These are phyloP conservation scores for Cyprinodon variegatus DNA, from an alignment of 2,113 vertebrate species.

Conservation along the genomic window DNA sequence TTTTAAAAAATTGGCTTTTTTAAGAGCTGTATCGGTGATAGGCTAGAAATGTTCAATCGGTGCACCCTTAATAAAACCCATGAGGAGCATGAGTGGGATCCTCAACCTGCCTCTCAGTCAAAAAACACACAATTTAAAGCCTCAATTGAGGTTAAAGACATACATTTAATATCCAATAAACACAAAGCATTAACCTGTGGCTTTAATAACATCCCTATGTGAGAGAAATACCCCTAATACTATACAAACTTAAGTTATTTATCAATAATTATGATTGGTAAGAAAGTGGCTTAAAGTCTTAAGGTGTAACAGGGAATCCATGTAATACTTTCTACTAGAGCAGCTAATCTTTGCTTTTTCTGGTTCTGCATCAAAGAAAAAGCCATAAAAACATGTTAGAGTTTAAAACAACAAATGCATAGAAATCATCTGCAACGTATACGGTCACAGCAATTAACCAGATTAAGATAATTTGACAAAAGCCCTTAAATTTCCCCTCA, in stretches of 20 bases:
- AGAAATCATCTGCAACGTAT: constrained; percentile 50
- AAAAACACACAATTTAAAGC: not conserved
- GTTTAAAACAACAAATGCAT: constrained; percentile 61
- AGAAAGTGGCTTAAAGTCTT: constrained; percentile 4
- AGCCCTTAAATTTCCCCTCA: constrained; percentile 61
- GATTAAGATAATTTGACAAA: constrained; percentile 41
- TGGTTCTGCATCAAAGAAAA: constrained; percentile 12
- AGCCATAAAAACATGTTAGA: constrained; percentile 12
- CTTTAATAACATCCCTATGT: constrained; percentile 5
- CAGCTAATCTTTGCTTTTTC: constrained; percentile 32
- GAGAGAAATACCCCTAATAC: not conserved
- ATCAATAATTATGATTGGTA: not conserved
- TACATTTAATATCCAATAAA: constrained; percentile 19
- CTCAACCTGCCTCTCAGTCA: constrained; percentile 34
- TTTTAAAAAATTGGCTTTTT: too few species aligned
- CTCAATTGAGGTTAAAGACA: constrained; percentile 4
- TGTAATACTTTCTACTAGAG: not conserved
- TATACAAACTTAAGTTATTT: constrained; percentile 3
- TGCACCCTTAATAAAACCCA: not conserved
- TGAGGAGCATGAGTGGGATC: constrained; percentile 35
- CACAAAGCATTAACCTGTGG: not conserved
- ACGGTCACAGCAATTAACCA: constrained; percentile 36
- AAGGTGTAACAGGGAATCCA: not conserved
- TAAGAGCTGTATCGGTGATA: too few species aligned
- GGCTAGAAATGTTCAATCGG: too few species aligned